A percentile compares a stretch with the other conserved stretches of the same genome.
Conservation (phyloP, 2,113 vertebrate species). For the Glareola pratincola region DNA sequence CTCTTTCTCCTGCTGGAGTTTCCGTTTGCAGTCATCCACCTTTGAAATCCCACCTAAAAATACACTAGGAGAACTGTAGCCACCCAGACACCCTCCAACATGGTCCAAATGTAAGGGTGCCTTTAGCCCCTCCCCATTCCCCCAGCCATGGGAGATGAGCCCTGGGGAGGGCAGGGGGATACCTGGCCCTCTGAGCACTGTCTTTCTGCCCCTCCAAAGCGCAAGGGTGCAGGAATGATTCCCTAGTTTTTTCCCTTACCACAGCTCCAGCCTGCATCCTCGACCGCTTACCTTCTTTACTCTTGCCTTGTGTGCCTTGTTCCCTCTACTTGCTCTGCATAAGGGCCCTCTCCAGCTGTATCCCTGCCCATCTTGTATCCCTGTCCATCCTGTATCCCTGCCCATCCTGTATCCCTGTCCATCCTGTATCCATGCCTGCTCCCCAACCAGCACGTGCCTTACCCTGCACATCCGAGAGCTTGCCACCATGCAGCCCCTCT, state of each 20-base stretch:
- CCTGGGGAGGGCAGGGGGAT: not conserved
- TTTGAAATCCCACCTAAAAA: not conserved
- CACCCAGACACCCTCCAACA: not conserved
- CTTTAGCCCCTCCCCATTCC: not conserved
- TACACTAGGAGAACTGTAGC: not conserved
- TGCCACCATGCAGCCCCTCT: not conserved
- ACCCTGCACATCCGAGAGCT: not conserved
- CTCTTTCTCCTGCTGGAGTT: not conserved
- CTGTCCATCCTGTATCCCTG: not conserved
- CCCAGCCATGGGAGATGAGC: not conserved
- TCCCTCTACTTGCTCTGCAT: not conserved
- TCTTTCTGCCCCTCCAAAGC: not conserved
- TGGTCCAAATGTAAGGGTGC: not conserved
- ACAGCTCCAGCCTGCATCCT: not conserved
- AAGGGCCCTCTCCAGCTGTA: not conserved
- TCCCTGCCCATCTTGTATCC: not conserved
- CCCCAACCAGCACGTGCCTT: not conserved
- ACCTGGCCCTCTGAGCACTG: not conserved
- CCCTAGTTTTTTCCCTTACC: not conserved
- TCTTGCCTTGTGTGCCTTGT: not conserved
- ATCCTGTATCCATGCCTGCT: too few species aligned
- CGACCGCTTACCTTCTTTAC: not conserved
- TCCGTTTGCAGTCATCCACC: not conserved
- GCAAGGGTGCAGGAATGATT: not conserved
- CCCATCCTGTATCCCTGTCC: not conserved